Evolutionary conservation across 2,113 vertebrate genomes (phyloP).

Genomic region (Dinomys branickii): DNA sequence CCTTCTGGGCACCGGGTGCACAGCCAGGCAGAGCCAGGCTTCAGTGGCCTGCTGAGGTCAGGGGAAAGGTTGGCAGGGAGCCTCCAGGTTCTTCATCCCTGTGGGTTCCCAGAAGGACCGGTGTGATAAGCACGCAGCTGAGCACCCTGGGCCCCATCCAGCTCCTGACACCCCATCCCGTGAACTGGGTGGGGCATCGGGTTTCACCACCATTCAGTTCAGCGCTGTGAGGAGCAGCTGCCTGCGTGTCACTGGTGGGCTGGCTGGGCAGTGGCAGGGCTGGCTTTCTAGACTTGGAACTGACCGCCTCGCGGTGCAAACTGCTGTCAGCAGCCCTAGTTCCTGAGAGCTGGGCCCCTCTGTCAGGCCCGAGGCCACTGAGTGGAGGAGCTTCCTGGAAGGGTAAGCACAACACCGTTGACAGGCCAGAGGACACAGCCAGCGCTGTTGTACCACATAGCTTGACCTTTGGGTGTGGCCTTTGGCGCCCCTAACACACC

Average conservation of each 20-base stretch:
- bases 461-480: not conserved
- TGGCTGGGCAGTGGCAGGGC: not conserved
- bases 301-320: not conserved
- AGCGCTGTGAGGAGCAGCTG: not conserved
- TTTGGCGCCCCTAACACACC: not conserved
- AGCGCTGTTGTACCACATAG: not conserved
- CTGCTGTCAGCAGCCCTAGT: not conserved
- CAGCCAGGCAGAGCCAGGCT: not conserved
- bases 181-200: no score
- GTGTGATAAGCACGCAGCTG: not conserved
- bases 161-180: not conserved
- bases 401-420: not conserved
- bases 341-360: not conserved
- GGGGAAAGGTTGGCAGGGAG: not conserved
- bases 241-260: not conserved
- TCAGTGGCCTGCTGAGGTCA: not conserved
- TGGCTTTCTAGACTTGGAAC: not conserved
- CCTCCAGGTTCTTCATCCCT: not conserved
- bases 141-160: not conserved
- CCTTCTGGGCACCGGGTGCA: slow-evolving; percentile 59
- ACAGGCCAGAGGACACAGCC: not conserved
- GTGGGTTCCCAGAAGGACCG: not conserved
- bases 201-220: not conserved
- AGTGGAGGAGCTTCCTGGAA: not conserved
- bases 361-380: not conserved